phyloP scores from a whole-genome alignment of 2,888 invertebrate species.

The Tipula unca region DNA sequence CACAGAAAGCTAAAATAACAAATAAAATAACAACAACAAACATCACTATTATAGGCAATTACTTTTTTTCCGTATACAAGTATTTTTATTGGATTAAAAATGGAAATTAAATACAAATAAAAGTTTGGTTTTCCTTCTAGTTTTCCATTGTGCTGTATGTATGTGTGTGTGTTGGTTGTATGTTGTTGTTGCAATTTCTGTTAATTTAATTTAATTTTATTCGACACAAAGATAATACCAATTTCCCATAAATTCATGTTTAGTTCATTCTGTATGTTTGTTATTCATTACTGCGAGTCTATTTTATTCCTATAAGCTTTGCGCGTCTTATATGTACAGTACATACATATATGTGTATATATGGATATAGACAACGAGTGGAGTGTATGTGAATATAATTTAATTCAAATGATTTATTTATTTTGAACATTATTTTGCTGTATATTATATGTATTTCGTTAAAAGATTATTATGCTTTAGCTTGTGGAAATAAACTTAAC shows the following conservation, averaged over 20 bases:
- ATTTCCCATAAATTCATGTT: constrained; percentile 14
- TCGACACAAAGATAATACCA: neutral
- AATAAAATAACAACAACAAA: neutral
- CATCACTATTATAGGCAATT: neutral
- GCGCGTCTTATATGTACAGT: neutral
- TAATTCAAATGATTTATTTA: constrained; percentile 14
- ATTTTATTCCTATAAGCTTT: neutral
- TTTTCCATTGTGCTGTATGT: neutral
- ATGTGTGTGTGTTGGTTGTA: neutral
- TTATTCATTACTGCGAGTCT: neutral
- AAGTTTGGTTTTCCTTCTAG: constrained; percentile 8
- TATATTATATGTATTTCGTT: neutral
- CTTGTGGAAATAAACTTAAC: constrained; percentile 8
- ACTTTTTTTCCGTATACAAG: neutral
- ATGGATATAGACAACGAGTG: neutral
- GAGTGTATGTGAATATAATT: neutral
- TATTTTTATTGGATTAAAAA: neutral
- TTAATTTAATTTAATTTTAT: neutral
- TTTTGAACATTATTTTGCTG: neutral
- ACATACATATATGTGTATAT: neutral
- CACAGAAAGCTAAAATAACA: neutral
- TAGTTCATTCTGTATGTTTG: neutral
- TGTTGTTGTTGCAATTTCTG: neutral
- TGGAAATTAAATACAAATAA: neutral
- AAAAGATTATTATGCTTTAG: neutral